Base-by-base conservation (phyloP, 1,140 invertebrate species). In the Zaprionus capensis region DNA sequence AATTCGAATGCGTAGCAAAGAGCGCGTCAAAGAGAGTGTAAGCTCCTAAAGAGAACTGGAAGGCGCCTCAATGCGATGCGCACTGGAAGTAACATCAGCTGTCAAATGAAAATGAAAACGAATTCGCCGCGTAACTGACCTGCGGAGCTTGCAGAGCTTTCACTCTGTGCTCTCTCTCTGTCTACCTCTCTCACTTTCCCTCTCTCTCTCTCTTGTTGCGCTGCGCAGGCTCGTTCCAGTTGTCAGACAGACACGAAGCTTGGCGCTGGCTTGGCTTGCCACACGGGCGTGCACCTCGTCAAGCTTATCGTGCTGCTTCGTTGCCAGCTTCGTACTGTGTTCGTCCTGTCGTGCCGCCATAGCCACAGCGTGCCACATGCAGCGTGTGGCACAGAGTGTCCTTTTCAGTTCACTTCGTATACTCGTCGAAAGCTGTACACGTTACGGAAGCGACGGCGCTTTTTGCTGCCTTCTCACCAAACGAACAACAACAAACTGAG, bases 371-470 rank as follows among this genome's bases (percentile, higher is more conserved):
- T 71, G 44, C 67, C 38, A 49, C 31, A 26, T 41, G 46, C 58
- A 22, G 31, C 49, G 63, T 22, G 26, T 28, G 51, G 15, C 53
- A 31, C 63, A 22, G 53, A 24, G 76, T 64, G 59, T 68, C 65
- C 71, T 78, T 65, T 66, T 81, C 83, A 92, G 91, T 92, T 71
- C 78, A 85, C 82, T 86, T 90, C 84, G 86, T 84, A 80, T 82
- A 83, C 81, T 92, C 86, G 79, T 86, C 75, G 91, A 77, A 87
- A 91, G 79, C 83, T 91, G 91, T 82, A 71, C 86, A 84, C 71
- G 85, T 69, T 81, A 67, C 87, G 87, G 82, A 78, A 81, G 78
- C 75, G 26, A 80, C 73, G 51, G 70, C 58, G 76, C 49, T 71
- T 46, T 17, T 17, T 36, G 22, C 44, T 24, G 12, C 36, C 46